Percentiles rank a stretch among this genome's conserved stretches.
Evolutionary conservation across 2,797 vertebrate species (phyloP).

Genomic region (Silurus lanzhouensis): DNA sequence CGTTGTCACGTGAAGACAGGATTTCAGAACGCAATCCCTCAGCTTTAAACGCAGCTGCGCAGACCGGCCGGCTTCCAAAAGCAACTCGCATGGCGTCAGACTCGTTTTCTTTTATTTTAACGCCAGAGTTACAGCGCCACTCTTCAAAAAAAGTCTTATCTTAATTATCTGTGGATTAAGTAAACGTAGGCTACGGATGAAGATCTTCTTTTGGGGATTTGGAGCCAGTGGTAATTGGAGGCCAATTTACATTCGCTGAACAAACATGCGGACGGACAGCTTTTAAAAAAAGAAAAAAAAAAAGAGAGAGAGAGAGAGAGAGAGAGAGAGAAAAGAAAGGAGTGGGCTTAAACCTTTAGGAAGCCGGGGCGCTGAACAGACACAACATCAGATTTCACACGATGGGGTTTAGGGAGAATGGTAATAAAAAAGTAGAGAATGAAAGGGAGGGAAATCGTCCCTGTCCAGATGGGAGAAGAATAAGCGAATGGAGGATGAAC

Average conservation of each 20-base stretch:
- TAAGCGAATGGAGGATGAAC: slow-evolving; percentile 19
- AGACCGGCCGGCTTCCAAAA: neutral
- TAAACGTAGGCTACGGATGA: slow-evolving; percentile 63
- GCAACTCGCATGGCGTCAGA: neutral
- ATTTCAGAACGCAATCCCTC: slow-evolving; percentile 2
- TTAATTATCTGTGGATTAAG: slow-evolving; percentile 71
- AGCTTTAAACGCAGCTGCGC: neutral
- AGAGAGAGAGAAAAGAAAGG: too few species aligned
- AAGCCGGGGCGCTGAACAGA: slow-evolving; percentile 69
- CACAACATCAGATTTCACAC: slow-evolving; percentile 57
- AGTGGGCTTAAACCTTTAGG: slow-evolving; percentile 66
- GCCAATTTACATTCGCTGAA: slow-evolving; percentile 75
- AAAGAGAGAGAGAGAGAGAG: too few species aligned
- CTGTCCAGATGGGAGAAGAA: slow-evolving; percentile 16
- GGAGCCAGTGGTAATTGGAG: slow-evolving; percentile 72
- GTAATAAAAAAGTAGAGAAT: slow-evolving; percentile 39
- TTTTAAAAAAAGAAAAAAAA: slow-evolving; percentile 48
- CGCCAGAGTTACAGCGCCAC: slow-evolving; percentile 32
- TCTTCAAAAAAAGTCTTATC: slow-evolving; percentile 50
- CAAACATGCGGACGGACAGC: slow-evolving; percentile 71
- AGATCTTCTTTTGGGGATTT: slow-evolving; percentile 62
- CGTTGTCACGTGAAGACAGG: slow-evolving; percentile 19
- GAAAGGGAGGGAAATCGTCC: slow-evolving; percentile 19
- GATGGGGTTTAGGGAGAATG: slow-evolving; percentile 42
- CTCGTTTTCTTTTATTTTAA: neutral